Evolutionary conservation across 1,140 invertebrate genomes (phyloP).

Genomic region (Pseudoatta argentina): DNA sequence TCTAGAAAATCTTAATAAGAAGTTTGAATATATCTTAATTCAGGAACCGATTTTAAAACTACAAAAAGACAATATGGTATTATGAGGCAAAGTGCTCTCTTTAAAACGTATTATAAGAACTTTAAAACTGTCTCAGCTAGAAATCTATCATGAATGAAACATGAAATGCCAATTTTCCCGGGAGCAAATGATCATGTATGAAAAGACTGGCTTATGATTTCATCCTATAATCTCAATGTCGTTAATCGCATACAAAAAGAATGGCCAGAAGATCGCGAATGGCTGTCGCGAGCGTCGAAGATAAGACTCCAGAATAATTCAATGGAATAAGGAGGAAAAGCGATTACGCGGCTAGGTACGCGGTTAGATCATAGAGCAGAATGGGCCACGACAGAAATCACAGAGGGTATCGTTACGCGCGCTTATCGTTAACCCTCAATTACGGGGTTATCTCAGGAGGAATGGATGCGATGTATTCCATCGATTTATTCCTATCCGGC

Average conservation of each 20-base stretch:
- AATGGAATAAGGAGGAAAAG: neutral
- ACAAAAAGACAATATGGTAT: neutral
- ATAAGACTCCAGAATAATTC: constrained; percentile 25
- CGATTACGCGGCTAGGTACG: constrained; percentile 47
- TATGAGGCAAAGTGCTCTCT: neutral
- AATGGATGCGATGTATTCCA: constrained; percentile 66
- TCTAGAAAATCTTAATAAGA: neutral
- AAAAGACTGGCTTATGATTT: neutral
- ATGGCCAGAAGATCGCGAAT: neutral
- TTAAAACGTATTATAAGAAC: neutral
- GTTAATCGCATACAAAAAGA: neutral
- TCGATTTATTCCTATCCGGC: constrained; percentile 74
- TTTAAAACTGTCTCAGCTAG: neutral
- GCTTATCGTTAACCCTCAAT: constrained; percentile 81
- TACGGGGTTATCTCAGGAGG: constrained; percentile 78
- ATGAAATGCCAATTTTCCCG: neutral
- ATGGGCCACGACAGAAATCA: constrained; percentile 72
- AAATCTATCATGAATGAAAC: neutral
- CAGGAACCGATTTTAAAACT: neutral
- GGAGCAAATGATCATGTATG: neutral
- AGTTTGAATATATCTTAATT: neutral
- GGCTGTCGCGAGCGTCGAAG: constrained; percentile 11
- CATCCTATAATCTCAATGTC: neutral
- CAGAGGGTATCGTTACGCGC: constrained; percentile 74
- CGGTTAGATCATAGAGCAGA: constrained; percentile 65